Evolutionary conservation across 1,140 invertebrate genomes (phyloP), one percentile per base, ranked within the genome.

Genomic region (Drosophila tristis): DNA sequence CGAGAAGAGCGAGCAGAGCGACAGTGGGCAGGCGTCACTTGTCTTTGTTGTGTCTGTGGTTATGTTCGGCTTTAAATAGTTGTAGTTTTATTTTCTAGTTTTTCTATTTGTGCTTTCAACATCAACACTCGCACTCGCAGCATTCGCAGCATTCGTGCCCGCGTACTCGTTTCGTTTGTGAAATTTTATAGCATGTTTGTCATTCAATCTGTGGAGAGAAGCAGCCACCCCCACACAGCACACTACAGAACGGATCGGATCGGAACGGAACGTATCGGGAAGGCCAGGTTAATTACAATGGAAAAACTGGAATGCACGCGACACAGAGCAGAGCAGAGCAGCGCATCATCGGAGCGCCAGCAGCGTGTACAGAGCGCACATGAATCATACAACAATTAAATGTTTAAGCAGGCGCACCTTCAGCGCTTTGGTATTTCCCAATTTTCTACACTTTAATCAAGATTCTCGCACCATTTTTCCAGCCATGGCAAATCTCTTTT

Each of bases 161-260:
- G 1, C 26, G 26, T 7, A 29, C 26, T 16, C 20, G 20, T 20
- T 20, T 31, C 31, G 31, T 5, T 11, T 23, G 9, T 71, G 80
- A 63, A 79, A 82, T 66, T 50, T 45, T 70, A 82, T 84, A 67
- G 60, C 70, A 11, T 51, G 55, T 23, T 70, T 74, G 68, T 65
- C 56, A 81, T 78, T 57, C 48, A 75, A 79, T 79, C 76, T 47
- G 23, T 23, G 31, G 31, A 45, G 31, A 15, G 56, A 23, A 35
- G 50, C 50, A 60, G 42, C 56, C 62, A 79, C 77, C 77, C 76
- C 77, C 76, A 67, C 75, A 56, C 47, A 49, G 35, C 35, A 39
- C 23, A 25, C 1, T 0, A 20, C 20, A 20, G 8, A 11, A 35
- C 31, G 1, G 31, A 35, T 35, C 31, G 9, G 31, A 35, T 11